phyloP scores from a whole-genome alignment of 1,140 invertebrate genomes.

The Zophobas atratus region DNA sequence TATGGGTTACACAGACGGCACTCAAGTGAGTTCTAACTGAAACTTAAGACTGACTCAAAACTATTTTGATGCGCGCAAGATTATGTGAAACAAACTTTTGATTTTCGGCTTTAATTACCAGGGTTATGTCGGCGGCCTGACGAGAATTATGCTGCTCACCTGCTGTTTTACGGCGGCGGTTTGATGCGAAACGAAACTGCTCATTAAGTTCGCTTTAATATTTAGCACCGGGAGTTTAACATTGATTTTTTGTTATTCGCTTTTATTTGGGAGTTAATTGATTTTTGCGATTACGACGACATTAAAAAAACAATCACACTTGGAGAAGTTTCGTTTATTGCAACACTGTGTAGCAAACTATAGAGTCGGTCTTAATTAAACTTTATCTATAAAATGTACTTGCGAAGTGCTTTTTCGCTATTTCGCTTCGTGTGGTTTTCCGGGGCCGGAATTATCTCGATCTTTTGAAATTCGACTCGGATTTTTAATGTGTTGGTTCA shows the following conservation, averaged over 20 bases:
- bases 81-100: conserved; percentile 14
- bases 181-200: conserved; percentile 4
- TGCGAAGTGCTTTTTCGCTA: conserved; percentile 2
- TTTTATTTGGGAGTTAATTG: neutral
- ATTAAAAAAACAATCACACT: too few species aligned
- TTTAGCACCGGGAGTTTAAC: neutral
- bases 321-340: neutral
- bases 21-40: neutral
- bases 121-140: conserved; percentile 4
- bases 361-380: conserved; percentile 2
- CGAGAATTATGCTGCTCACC: conserved; percentile 7
- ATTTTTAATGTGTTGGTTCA: conserved; percentile 6
- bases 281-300: neutral
- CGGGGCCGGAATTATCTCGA: conserved; percentile 2
- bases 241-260: neutral
- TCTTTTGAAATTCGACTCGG: neutral
- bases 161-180: conserved; percentile 24
- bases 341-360: conserved; percentile 22
- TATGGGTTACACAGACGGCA: neutral
- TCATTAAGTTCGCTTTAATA: neutral
- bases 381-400: conserved; percentile 1
- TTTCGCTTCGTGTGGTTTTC: neutral
- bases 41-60: neutral
- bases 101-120: conserved; percentile 38
- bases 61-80: conserved; percentile 26